These are phyloP conservation scores for Gymnocephalus cernua DNA, from an alignment of 2,113 vertebrate species.

Conservation along the genomic window DNA sequence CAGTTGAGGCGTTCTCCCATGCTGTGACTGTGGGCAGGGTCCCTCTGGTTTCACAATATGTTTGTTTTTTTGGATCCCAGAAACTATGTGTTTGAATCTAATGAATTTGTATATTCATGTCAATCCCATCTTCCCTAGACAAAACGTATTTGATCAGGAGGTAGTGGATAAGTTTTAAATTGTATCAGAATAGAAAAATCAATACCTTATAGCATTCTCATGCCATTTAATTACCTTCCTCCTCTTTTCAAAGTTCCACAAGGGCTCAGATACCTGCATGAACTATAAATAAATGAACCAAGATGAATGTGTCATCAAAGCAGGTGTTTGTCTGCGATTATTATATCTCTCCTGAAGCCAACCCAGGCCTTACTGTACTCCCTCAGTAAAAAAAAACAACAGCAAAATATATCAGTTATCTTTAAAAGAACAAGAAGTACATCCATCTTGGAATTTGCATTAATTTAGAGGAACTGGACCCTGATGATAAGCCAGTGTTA, in stretches of 20 bases:
- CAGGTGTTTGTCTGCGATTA: constrained; percentile 43
- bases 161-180: constrained; percentile 9
- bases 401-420: constrained; percentile 17
- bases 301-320: constrained; percentile 35
- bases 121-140: constrained; percentile 4
- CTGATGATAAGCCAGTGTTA: constrained; percentile 34
- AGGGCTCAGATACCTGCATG: constrained; percentile 4
- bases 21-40: constrained; percentile 50
- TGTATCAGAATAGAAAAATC: constrained; percentile 9
- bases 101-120: constrained; percentile 7
- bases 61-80: constrained; percentile 2
- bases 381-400: constrained; percentile 29
- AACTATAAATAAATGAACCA: constrained; percentile 28
- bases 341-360: constrained; percentile 39
- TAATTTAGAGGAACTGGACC: constrained; percentile 6
- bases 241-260: constrained; percentile 38
- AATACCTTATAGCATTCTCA: background rate
- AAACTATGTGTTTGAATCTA: constrained; percentile 22
- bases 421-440: constrained; percentile 29
- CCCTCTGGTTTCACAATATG: constrained; percentile 18
- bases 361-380: constrained; percentile 27
- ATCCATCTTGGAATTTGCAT: constrained; percentile 31
- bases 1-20: constrained; percentile 64
- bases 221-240: constrained; percentile 10
- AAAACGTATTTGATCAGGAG: background rate